Conservation (phyloP, 2,113 vertebrate genomes). For the Synchiropus splendidus region DNA sequence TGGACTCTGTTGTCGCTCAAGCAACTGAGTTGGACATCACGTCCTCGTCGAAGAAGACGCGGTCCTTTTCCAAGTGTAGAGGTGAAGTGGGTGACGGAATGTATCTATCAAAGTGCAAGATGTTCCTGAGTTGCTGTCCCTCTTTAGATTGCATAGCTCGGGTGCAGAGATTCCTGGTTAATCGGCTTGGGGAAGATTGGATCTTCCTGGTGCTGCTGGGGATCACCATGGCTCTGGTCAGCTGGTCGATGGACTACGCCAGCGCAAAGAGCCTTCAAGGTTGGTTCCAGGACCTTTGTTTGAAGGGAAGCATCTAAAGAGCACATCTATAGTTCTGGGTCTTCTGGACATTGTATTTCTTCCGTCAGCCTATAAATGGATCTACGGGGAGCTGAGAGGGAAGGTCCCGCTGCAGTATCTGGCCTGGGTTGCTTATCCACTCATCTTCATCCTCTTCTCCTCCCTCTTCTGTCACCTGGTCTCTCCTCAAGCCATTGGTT, state of each 20-base stretch:
- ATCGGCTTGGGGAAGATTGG: conserved; percentile 87
- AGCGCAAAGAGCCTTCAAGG: conserved; percentile 87
- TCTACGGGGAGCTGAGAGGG: conserved; percentile 68
- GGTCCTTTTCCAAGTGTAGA: conserved; percentile 74
- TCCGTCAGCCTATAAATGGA: conserved; percentile 85
- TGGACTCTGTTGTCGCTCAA: conserved; percentile 3
- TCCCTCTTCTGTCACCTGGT: conserved; percentile 87
- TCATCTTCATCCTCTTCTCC: conserved; percentile 83
- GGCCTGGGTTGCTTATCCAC: conserved; percentile 82
- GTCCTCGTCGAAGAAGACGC: conserved; percentile 56
- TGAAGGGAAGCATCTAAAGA: too few relatives aligned
- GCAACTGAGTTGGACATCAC: conserved; percentile 10
- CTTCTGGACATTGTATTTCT: neutral
- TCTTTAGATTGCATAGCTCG: conserved; percentile 70
- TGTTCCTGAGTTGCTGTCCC: neutral
- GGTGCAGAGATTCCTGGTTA: conserved; percentile 73
- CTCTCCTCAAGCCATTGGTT: conserved; percentile 88
- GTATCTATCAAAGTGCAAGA: too few relatives aligned
- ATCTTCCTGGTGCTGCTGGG: conserved; percentile 88
- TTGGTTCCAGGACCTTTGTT: conserved; percentile 40
- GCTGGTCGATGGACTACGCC: conserved; percentile 92
- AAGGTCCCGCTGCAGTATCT: conserved; percentile 80
- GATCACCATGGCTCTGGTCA: conserved; percentile 87
- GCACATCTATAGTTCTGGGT: too few relatives aligned
- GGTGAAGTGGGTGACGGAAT: conserved; percentile 51